A percentile compares a stretch with the other conserved stretches of the same genome.
These are phyloP conservation scores for Lonchura striata DNA, from an alignment of 2,113 vertebrate genomes.

Conservation along the genomic window DNA sequence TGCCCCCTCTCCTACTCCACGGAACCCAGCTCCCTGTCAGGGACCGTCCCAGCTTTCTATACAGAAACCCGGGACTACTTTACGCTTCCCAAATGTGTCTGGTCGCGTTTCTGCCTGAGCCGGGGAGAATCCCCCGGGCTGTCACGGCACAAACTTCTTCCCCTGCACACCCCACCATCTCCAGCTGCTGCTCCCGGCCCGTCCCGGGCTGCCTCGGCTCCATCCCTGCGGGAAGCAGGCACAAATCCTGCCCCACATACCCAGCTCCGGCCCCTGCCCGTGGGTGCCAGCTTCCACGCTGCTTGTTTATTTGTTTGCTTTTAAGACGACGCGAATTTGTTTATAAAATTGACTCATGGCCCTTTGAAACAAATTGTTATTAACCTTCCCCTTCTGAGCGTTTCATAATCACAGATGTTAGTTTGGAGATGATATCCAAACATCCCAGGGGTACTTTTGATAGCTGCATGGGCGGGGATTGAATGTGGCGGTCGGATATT, in stretches of 20 bases:
- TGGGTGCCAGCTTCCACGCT: not conserved
- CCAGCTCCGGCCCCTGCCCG: not conserved
- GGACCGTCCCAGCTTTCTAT: not conserved
- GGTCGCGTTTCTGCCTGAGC: not conserved
- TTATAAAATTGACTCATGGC: constrained; percentile 11
- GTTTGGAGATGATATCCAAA: constrained; percentile 67
- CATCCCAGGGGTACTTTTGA: constrained; percentile 48
- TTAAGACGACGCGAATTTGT: not conserved
- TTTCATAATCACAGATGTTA: constrained; percentile 39
- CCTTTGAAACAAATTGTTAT: constrained; percentile 20
- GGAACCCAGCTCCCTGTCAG: not conserved
- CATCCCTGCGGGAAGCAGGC: not conserved
- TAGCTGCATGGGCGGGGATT: constrained; percentile 38
- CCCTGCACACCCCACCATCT: not conserved
- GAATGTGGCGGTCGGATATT: constrained; percentile 59
- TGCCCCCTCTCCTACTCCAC: not conserved
- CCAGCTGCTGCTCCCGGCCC: not conserved
- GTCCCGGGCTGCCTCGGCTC: not conserved
- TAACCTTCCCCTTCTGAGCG: constrained; percentile 43
- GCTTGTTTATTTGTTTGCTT: not conserved
- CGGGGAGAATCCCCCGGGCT: not conserved
- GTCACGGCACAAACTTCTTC: not conserved
- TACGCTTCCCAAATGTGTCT: not conserved
- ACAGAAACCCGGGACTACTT: not conserved
- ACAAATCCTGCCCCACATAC: not conserved